These are phyloP conservation scores for Penaeus japonicus DNA, from an alignment of 1,140 invertebrate species.

Conservation along the genomic window DNA sequence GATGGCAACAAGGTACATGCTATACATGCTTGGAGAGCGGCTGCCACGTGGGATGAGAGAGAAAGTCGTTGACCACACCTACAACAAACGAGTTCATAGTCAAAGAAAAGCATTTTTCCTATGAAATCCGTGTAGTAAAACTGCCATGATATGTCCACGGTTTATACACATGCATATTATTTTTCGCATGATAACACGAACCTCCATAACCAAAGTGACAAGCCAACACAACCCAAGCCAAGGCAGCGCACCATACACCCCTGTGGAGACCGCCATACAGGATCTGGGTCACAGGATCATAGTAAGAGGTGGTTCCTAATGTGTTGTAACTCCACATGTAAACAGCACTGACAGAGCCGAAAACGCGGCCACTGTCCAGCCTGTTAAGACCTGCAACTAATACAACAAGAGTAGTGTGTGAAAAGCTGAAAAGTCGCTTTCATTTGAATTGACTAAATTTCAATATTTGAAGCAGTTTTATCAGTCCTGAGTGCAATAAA, in stretches of 20 bases:
- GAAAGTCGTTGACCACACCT: not conserved
- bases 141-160: no score
- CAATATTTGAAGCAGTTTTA: no score
- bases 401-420: no score
- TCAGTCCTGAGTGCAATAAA: no score
- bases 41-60: not conserved
- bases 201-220: slow-evolving; percentile 88
- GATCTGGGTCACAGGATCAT: slow-evolving; percentile 67
- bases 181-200: slow-evolving; percentile 60
- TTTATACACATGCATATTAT: no score
- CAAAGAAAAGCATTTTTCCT: no score
- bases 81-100: not conserved
- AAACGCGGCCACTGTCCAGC: not conserved
- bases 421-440: no score
- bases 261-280: slow-evolving; percentile 85
- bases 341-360: slow-evolving; percentile 27
- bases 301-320: not conserved
- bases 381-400: not conserved
- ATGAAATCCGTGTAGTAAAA: no score
- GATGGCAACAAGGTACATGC: not conserved
- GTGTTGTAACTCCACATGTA: slow-evolving; percentile 13
- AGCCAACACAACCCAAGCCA: slow-evolving; percentile 89
- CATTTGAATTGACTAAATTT: no score
- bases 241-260: slow-evolving; percentile 80
- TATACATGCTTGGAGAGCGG: not conserved